Percentiles rank a stretch among this genome's conserved stretches.
Evolutionary conservation across 1,140 invertebrate species (phyloP).

Genomic region (Heliconius eleuchia): DNA sequence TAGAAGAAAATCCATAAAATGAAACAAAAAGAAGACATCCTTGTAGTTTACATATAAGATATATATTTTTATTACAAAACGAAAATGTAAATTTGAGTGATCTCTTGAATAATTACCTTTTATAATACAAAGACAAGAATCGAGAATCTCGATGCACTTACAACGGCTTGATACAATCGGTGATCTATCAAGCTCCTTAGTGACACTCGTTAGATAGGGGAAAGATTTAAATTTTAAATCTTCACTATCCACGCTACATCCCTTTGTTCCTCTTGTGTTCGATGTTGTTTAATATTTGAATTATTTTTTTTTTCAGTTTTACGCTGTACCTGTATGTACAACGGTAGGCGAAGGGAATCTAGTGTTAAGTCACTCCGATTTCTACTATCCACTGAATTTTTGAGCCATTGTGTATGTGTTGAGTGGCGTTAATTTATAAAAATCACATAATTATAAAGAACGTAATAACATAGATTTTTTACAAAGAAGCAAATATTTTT

Average conservation of each 20-base stretch:
- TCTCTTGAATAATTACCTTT: background rate
- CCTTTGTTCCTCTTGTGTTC: constrained; percentile 3
- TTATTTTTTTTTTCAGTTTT: background rate
- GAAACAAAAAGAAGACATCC: background rate
- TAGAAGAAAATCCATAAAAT: no score
- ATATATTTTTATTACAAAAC: background rate
- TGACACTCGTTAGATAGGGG: constrained; percentile 63
- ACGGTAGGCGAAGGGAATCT: no score
- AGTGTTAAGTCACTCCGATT: no score
- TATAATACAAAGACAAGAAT: background rate
- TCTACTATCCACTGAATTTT: no score
- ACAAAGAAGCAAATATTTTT: no score
- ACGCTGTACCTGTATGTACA: no score
- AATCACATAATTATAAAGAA: no score
- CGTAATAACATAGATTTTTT: no score
- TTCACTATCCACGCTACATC: constrained; percentile 15
- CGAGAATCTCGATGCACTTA: constrained; percentile 27
- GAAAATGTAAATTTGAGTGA: background rate
- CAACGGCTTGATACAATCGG: constrained; percentile 51
- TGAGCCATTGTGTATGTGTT: no score
- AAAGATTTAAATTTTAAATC: constrained; percentile 48
- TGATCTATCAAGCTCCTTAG: constrained; percentile 65
- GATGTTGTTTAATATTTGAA: background rate
- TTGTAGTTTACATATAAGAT: no score
- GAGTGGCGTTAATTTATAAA: no score